Base-by-base conservation (phyloP, 2,888 invertebrate species). In the Eulithis prunata region DNA sequence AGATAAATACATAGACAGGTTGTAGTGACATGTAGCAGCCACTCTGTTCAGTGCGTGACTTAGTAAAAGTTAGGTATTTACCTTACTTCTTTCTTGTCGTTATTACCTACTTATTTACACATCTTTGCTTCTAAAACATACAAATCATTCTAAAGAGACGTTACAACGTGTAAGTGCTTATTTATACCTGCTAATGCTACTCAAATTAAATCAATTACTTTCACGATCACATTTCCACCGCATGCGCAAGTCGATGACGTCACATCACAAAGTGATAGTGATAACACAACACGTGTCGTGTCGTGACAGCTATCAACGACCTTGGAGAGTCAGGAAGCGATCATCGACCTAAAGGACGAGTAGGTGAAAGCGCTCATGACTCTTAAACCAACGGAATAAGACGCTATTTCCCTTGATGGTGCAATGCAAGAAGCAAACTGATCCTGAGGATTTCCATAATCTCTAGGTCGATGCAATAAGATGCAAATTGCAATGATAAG, bases 271-370 rank as follows among this genome's bases (percentile, higher is more conserved):
- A 61, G 41, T 11, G 64, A 47, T 52, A 57, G 28, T 49, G 63
- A 63, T 67, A 63, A 62, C 55, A 45, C 28, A 47, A 54, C 66
- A 63, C 63, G 49, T 56, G 52, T 56, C 12, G 49, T 56, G 52
- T 56, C 12, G 21, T 11, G 47, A 43, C 52, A 49, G 43, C 51
- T 57, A 61, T 53, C 65, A 13, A 36, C 28, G 66, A 67, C 67
- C 67, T 67, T 67, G 63, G 8, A 32, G n/a, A 63, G 53, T 57
- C 62, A 52, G 67, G 67, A 67, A 63, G 60, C 66, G 59, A 62
- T 52, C 58, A 55, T 32, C 41, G 60, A 67, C 59, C 62, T 60
- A 56, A 64, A 64, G 54, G 64, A 55, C 51, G 51, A 46, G 52
- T 36, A 60, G 55, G 56, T 51, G 52, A 57, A 60, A 56, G 49